Evolutionary conservation across 2,888 invertebrate species (phyloP).

Genomic region (Acleris cristana): DNA sequence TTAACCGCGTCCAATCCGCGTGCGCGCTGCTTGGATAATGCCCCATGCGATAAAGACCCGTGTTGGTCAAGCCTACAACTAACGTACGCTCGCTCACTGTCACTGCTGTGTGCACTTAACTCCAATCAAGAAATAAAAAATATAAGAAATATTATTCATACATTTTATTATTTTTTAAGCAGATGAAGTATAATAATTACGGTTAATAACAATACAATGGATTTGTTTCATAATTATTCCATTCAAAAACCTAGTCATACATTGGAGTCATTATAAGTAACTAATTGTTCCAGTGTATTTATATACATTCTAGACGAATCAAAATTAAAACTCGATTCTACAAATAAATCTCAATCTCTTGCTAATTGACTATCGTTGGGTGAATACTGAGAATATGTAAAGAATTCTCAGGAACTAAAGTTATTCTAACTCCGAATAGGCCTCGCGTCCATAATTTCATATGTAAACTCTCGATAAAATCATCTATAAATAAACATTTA

Average conservation of each 20-base stretch:
- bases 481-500: conserved; percentile 77
- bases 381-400: conserved; percentile 72
- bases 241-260: conserved; percentile 56
- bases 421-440: conserved; percentile 68
- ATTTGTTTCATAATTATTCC: conserved; percentile 63
- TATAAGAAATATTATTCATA: conserved; percentile 36
- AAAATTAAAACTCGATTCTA: conserved; percentile 66
- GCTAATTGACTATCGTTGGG: conserved; percentile 84
- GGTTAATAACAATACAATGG: conserved; percentile 69
- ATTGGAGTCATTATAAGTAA: conserved; percentile 46
- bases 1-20: too few relatives aligned
- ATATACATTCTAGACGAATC: conserved; percentile 68
- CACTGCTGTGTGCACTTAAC: too few relatives aligned
- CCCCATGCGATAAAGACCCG: too few relatives aligned
- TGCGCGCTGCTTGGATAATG: too few relatives aligned
- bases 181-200: conserved; percentile 73
- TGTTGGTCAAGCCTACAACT: too few relatives aligned
- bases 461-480: conserved; percentile 65
- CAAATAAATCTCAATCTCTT: conserved; percentile 78
- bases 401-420: conserved; percentile 70
- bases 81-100: too few relatives aligned
- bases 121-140: conserved; percentile 1
- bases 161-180: conserved; percentile 69
- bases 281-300: conserved; percentile 58
- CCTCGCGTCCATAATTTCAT: conserved; percentile 57